Evolutionary conservation across 2,888 invertebrate genomes (phyloP).

Genomic region (Lepidochrysops patricia): DNA sequence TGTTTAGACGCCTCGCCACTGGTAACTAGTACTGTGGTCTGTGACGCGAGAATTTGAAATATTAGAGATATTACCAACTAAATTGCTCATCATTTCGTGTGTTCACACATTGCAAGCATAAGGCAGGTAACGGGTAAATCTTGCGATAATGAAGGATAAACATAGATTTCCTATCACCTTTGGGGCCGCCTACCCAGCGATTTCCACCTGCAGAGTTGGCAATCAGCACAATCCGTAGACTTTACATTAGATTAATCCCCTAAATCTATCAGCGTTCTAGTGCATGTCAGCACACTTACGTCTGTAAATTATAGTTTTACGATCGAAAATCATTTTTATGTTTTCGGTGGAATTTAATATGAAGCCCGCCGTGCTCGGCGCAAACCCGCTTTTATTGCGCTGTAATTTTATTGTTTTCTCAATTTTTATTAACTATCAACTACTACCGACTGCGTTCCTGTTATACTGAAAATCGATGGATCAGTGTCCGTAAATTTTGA

Average conservation of each 20-base stretch:
- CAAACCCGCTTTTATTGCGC: slow-evolving; percentile 70
- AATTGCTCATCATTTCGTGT: background rate
- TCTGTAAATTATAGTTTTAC: slow-evolving; percentile 76
- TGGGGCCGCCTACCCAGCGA: slow-evolving; percentile 15
- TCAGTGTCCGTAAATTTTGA: background rate
- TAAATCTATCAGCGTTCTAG: slow-evolving; percentile 24
- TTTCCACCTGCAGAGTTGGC: slow-evolving; percentile 20
- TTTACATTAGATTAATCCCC: slow-evolving; percentile 22
- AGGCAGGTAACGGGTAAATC: slow-evolving; percentile 13
- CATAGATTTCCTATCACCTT: slow-evolving; percentile 17
- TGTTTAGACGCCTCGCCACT: too few species aligned
- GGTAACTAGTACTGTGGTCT: too few species aligned
- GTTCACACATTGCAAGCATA: background rate
- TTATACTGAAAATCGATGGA: slow-evolving; percentile 3
- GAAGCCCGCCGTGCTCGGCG: slow-evolving; percentile 67
- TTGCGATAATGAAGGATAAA: slow-evolving; percentile 21
- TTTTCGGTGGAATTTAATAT: slow-evolving; percentile 74
- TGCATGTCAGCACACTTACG: slow-evolving; percentile 71
- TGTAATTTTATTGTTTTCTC: slow-evolving; percentile 75
- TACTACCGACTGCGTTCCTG: slow-evolving; percentile 28
- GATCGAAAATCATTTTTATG: slow-evolving; percentile 75
- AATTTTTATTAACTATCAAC: slow-evolving; percentile 74
- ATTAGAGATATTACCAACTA: background rate
- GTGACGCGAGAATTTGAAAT: too few species aligned
- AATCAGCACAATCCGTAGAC: slow-evolving; percentile 22